Base-by-base conservation (phyloP, 2,888 invertebrate genomes). In the Cyaniris semiargus region DNA sequence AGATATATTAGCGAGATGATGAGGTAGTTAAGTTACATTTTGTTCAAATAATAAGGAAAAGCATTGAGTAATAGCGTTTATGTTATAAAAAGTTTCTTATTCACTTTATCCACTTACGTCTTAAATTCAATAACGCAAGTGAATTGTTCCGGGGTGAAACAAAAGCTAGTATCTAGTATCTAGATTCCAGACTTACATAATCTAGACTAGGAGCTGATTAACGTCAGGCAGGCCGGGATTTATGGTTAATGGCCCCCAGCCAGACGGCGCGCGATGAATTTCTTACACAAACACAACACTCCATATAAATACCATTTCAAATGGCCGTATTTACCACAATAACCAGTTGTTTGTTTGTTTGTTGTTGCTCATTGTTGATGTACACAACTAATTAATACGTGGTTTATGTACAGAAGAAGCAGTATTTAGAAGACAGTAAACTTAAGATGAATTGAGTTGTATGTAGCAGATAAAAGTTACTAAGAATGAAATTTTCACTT, bases 181-280 rank as follows among this genome's bases (percentile, higher is more conserved):
- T 82, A 82, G 85, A 86, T 83, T 66, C 66, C 82, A 82, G 85
- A 86, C 83, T 84, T 87, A 87, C 84, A 86, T 85, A 86, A 87
- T 88, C 87, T 88, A 88, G 89, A 89, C 86, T 84, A 87, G 85
- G 87, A 88, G 87, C 90, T 93, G 91, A 93, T 92, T 91, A 91
- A 89, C 88, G 89, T 90, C 87, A 87, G 87, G 80, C 80, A 84
- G 84, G 84, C 85, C 85, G 83, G 85, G 88, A 92, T 93, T 93
- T 92, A 92, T 91, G 86, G 90, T 89, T 90, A 92, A 90, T 89
- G 86, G 88, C 85, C 87, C 86, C 85, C 83, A 86, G 86, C 85
- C 85, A 86, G 88, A 89, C 89, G 86, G 87, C 88, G 87, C 82
- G 87, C 87, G 84, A 87, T 87, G 86, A 86, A 91, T 88, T 88